These are phyloP conservation scores for Andrena fulva DNA, from an alignment of 2,888 invertebrate species.

Conservation along the genomic window DNA sequence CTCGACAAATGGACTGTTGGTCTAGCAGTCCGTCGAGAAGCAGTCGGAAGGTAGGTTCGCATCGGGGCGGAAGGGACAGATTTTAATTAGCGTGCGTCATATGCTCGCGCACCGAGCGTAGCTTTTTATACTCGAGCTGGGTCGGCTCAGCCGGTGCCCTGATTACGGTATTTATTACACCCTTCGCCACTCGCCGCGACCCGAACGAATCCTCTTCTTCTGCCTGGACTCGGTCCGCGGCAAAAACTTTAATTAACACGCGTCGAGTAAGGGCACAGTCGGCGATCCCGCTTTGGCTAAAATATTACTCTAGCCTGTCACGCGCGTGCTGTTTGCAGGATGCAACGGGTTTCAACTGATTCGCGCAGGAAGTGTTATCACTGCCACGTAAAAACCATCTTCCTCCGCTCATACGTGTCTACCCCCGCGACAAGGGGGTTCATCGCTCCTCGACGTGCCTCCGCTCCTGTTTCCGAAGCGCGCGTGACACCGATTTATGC, in stretches of 20 bases:
- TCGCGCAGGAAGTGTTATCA: background rate
- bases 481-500: constrained; percentile 1
- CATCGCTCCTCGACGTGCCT: background rate
- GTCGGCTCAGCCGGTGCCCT: background rate
- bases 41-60: no score
- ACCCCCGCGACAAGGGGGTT: background rate
- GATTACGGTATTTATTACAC: constrained; percentile 30
- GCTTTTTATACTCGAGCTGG: background rate
- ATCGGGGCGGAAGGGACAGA: background rate
- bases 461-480: background rate
- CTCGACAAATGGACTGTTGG: constrained; percentile 22
- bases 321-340: no score
- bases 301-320: no score
- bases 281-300: no score
- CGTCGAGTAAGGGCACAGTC: background rate
- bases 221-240: background rate
- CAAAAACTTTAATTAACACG: constrained; percentile 31
- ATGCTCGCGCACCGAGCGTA: background rate
- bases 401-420: background rate
- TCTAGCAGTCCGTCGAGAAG: background rate
- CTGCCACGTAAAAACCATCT: background rate
- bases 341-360: no score
- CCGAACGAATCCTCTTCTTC: constrained; percentile 10
- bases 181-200: constrained; percentile 10
- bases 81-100: constrained; percentile 41